Conservation (phyloP, 2,797 vertebrate species). For the Ceryle rudis region DNA sequence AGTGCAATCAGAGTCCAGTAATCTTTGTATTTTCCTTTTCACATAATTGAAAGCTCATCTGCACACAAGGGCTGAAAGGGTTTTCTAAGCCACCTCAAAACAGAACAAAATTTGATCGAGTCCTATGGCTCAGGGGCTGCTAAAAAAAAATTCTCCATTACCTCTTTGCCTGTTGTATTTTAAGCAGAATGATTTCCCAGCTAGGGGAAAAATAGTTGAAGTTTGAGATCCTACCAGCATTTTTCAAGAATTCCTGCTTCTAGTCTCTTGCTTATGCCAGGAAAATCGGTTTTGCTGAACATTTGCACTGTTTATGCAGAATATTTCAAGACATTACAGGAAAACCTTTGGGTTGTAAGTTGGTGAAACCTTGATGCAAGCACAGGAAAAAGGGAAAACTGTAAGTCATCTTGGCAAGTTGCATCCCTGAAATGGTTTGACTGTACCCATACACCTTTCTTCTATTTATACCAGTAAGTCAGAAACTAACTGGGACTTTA, state of each 20-base stretch:
- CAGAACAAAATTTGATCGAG: neutral
- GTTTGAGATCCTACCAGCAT: slow-evolving; percentile 67
- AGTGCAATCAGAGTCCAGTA: neutral
- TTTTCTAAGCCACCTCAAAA: neutral
- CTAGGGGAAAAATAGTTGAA: slow-evolving; percentile 48
- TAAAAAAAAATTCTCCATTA: neutral
- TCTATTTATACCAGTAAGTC: neutral
- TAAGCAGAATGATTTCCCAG: slow-evolving; percentile 64
- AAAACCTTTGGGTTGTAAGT: slow-evolving; percentile 22
- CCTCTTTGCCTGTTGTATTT: slow-evolving; percentile 16
- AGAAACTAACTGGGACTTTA: neutral
- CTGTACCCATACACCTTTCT: neutral
- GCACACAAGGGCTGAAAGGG: neutral
- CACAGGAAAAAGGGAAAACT: slow-evolving; percentile 5
- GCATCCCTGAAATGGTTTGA: neutral
- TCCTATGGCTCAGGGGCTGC: neutral
- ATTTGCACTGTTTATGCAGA: neutral
- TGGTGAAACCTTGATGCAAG: neutral
- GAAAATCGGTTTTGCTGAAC: slow-evolving; percentile 62
- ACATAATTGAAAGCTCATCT: neutral
- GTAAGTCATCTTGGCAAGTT: neutral
- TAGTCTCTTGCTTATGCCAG: slow-evolving; percentile 36
- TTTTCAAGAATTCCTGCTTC: slow-evolving; percentile 67
- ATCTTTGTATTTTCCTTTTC: neutral
- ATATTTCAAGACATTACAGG: slow-evolving; percentile 23